Evolutionary conservation across 2,113 vertebrate genomes (phyloP).

Genomic region (Clarias macrocephalus): DNA sequence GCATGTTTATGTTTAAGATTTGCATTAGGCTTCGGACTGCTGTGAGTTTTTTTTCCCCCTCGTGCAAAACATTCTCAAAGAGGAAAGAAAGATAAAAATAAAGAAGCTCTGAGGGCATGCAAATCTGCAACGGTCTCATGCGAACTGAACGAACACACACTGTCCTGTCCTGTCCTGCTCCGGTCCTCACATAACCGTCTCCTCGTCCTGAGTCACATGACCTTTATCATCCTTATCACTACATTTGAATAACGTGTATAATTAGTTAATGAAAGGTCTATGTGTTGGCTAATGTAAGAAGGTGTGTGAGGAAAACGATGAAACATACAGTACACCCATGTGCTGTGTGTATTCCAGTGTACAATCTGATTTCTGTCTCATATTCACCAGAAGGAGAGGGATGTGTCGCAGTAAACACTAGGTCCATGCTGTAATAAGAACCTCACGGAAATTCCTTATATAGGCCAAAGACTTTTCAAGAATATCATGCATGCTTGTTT

Average conservation of each 20-base stretch:
- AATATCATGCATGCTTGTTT: constrained; percentile 14
- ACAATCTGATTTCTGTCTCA: too few relatives aligned
- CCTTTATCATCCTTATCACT: not conserved
- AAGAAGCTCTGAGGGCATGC: constrained; percentile 17
- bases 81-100: not conserved
- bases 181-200: not conserved
- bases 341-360: too few relatives aligned
- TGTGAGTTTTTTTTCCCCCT: not conserved
- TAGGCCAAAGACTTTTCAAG: constrained; percentile 46
- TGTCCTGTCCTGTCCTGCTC: not conserved
- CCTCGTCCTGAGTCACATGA: not conserved
- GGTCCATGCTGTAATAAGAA: constrained; percentile 1
- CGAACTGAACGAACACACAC: constrained; percentile 2
- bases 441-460: constrained; percentile 28
- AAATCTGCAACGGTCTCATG: constrained; percentile 40
- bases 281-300: not conserved
- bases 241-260: not conserved
- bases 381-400: not conserved
- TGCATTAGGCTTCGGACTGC: not conserved
- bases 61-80: not conserved
- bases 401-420: not conserved
- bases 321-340: too few relatives aligned
- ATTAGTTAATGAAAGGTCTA: not conserved
- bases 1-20: not conserved
- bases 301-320: not conserved